phyloP scores from a whole-genome alignment of 1,140 invertebrate genomes.

The Cotesia vestalis region DNA sequence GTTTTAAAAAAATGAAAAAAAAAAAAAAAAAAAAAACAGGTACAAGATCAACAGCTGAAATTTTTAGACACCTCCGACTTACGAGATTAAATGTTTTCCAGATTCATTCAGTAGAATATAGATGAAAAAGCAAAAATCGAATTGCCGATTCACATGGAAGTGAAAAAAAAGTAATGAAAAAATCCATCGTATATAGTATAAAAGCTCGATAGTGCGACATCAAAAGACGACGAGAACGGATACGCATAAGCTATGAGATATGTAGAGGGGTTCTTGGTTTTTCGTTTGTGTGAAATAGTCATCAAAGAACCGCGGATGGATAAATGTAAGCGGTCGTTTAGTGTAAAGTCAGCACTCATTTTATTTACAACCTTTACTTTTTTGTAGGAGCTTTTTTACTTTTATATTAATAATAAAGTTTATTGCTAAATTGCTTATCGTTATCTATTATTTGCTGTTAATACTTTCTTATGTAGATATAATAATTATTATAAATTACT shows the following conservation, averaged over 20 bases:
- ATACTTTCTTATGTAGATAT: no score
- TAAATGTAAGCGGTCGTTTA: conserved; percentile 65
- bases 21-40: no score
- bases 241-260: conserved; percentile 56
- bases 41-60: no score
- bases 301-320: conserved; percentile 63
- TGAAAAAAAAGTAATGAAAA: conserved; percentile 26
- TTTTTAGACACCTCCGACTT: no score
- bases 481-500: no score
- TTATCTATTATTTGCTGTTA: background rate
- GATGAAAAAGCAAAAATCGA: no score
- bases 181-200: conserved; percentile 34
- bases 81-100: no score
- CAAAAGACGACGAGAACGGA: conserved; percentile 64
- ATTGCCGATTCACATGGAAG: background rate
- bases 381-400: conserved; percentile 43
- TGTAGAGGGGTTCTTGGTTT: conserved; percentile 41
- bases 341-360: conserved; percentile 63
- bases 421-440: background rate
- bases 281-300: conserved; percentile 54
- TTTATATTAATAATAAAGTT: background rate
- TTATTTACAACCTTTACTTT: conserved; percentile 61
- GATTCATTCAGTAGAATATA: no score
- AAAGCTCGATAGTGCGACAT: conserved; percentile 53
- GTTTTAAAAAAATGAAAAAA: no score